Evolutionary conservation across 2,888 invertebrate genomes (phyloP).

Genomic region (Thysanoteuthis rhombus): DNA sequence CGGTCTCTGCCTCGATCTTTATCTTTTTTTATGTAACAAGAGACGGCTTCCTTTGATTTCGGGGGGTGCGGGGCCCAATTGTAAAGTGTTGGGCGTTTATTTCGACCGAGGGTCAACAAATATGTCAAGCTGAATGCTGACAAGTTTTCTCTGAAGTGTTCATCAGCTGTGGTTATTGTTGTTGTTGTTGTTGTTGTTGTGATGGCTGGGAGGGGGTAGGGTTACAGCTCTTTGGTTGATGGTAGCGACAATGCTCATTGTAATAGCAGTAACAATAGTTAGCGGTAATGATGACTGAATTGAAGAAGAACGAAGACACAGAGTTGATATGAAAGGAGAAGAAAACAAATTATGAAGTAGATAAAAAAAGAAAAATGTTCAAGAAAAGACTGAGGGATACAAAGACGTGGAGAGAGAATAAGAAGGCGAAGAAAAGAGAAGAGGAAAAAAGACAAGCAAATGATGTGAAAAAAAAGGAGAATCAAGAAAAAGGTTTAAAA

Average conservation of each 20-base stretch:
- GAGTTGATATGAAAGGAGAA: no score
- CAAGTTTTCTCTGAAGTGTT: neutral
- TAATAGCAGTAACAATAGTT: neutral
- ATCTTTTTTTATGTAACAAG: neutral
- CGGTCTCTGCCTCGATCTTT: no score
- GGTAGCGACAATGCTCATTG: neutral
- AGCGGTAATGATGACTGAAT: neutral
- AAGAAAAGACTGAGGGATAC: neutral
- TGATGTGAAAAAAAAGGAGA: neutral
- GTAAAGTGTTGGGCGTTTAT: neutral
- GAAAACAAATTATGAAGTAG: neutral
- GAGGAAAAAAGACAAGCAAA: neutral
- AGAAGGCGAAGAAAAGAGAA: neutral
- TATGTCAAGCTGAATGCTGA: neutral
- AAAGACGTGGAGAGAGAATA: neutral
- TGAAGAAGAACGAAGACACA: neutral
- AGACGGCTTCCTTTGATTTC: neutral
- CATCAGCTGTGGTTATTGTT: neutral
- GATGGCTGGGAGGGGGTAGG: neutral
- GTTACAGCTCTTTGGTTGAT: neutral
- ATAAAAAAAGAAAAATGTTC: neutral
- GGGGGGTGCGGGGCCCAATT: neutral
- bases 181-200: neutral
- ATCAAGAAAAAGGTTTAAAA: neutral
- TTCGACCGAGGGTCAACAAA: neutral